phyloP scores from a whole-genome alignment of 2,113 vertebrate genomes.

The Menura novaehollandiae region DNA sequence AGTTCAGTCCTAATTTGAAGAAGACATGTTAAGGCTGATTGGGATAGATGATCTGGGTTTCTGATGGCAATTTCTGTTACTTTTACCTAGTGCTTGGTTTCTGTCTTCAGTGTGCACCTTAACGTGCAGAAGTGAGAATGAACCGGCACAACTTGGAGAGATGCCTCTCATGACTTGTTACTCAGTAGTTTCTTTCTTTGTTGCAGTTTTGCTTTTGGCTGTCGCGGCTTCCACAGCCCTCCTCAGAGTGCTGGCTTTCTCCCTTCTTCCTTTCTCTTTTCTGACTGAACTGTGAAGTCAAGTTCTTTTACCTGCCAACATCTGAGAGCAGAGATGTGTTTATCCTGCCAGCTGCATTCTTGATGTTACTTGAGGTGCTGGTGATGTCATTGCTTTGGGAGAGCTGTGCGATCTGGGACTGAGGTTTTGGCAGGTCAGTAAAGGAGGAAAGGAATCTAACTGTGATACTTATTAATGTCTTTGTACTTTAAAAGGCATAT shows the following conservation, averaged over 20 bases:
- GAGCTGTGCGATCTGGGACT: neutral
- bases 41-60: neutral
- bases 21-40: neutral
- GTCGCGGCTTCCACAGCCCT: neutral
- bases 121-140: neutral
- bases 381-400: neutral
- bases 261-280: neutral
- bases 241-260: neutral
- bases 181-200: neutral
- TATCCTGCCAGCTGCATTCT: neutral
- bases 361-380: neutral
- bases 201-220: neutral
- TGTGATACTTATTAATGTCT: neutral
- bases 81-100: neutral
- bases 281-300: conserved; percentile 32
- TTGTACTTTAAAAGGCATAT: neutral
- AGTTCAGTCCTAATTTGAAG: neutral
- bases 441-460: conserved; percentile 15
- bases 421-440: conserved; percentile 35
- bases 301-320: neutral
- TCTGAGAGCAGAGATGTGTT: neutral
- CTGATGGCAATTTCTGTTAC: neutral
- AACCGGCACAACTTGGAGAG: fast-evolving
- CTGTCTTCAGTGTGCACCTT: neutral
- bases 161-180: neutral